Evolutionary conservation across 2,113 vertebrate genomes (phyloP).

Genomic region (Diglossa brunneiventris): DNA sequence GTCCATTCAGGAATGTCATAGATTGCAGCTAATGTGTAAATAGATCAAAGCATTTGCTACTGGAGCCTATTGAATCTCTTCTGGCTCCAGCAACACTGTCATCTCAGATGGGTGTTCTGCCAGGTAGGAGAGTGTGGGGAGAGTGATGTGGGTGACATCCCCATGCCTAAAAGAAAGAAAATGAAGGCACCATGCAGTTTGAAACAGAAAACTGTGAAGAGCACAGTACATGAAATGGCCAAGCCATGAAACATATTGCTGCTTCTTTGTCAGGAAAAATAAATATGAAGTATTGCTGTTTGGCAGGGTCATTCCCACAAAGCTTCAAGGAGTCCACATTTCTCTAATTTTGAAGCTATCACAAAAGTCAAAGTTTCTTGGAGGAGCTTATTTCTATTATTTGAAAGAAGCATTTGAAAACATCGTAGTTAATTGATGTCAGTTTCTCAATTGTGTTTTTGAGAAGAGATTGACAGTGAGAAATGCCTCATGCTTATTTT

Average conservation of each 20-base stretch:
- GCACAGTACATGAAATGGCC: not conserved
- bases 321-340: not conserved
- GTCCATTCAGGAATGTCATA: not conserved
- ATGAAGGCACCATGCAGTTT: not conserved
- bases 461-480: conserved; percentile 52
- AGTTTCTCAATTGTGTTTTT: conserved; percentile 40
- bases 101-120: not conserved
- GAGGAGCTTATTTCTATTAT: conserved; percentile 2
- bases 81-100: not conserved
- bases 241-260: not conserved
- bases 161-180: not conserved
- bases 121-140: not conserved
- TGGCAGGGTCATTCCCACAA: not conserved
- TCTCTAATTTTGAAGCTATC: not conserved
- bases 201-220: not conserved
- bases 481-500: conserved; percentile 33
- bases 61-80: not conserved
- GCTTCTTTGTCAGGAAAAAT: not conserved
- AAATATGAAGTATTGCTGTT: not conserved
- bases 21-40: not conserved
- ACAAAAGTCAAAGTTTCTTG: conserved; percentile 2
- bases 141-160: not conserved
- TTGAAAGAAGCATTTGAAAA: conserved; percentile 59
- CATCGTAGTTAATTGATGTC: conserved; percentile 49
- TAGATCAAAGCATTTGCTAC: not conserved